A percentile compares a stretch with the other conserved stretches of the same genome.
Evolutionary conservation across 2,113 vertebrate genomes (phyloP).

Genomic region (Silurus glanis): DNA sequence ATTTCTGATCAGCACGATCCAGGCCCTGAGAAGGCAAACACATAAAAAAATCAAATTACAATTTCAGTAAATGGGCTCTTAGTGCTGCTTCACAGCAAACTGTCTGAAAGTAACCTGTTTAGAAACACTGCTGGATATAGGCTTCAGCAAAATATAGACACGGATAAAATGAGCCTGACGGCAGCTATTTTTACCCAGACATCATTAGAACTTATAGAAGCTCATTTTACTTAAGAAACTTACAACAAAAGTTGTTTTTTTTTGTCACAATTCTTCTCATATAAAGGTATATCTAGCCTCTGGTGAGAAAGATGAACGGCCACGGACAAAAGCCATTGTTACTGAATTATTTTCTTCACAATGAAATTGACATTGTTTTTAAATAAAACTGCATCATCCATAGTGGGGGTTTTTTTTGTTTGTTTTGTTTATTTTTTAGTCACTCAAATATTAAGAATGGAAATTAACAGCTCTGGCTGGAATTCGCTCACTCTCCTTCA

Average conservation of each 20-base stretch:
- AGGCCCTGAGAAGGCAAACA: neutral
- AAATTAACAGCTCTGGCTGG: neutral
- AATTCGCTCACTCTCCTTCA: slow-evolving; percentile 15
- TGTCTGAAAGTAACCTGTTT: neutral
- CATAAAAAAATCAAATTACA: slow-evolving; percentile 5
- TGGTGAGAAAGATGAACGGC: neutral
- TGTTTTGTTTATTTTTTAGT: no score
- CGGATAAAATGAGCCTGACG: neutral
- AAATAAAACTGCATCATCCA: neutral
- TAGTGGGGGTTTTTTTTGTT: neutral
- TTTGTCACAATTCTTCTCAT: neutral
- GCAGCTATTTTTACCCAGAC: slow-evolving; percentile 2
- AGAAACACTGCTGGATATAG: neutral
- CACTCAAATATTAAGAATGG: neutral
- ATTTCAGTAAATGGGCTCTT: neutral
- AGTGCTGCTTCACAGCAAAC: neutral
- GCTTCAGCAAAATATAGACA: neutral
- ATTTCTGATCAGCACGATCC: neutral
- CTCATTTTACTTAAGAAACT: neutral
- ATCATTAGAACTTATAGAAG: neutral
- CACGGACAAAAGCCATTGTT: neutral
- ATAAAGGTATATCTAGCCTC: neutral
- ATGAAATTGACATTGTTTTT: neutral
- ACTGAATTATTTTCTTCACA: neutral
- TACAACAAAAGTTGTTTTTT: neutral